Evolutionary conservation across 2,888 invertebrate species (phyloP), one percentile per base, ranked within the genome.

Genomic region (Cerastis rubricosa): DNA sequence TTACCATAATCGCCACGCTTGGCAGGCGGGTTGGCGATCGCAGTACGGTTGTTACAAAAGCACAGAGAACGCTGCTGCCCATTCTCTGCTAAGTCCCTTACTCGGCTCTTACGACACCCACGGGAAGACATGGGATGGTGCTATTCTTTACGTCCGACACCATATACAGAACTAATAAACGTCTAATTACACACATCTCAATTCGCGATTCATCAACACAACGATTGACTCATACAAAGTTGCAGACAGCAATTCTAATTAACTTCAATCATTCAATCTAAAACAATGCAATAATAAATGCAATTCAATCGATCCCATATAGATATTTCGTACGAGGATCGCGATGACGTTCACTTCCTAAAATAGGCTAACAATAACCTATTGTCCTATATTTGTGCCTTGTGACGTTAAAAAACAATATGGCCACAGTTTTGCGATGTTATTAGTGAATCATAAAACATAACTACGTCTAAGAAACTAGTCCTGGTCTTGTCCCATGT

Each of bases 311-410:
- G 77, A 72, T 79, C 29, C 51, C 72, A 74, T 84, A 61, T 57
- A 68, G 49, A 64, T 59, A 74, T 80, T 59, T 74, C 47, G 43
- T 29, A 25, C 22, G 54, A 68, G 74, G 67, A 78, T 71, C 68
- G 45, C 64, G 74, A 66, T 80, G 81, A 77, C 77, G 85, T 72
- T n/a, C 57, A 49, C 17, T 43, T 74, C 72, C 82, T 69, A 81
- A 83, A 80, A 77, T 76, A 81, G 85, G 78, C 29, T 67, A 76
- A 86, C 85, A 85, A 87, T 87, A 69, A 49, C 63, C 65, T 35
- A 83, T 87, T 87, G 87, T 87, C 70, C 83, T 78, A 64, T 71
- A 76, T 78, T 76, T 74, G 83, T 69, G 51, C 49, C 49, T 64
- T 67, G 43, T 83, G 78, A 83, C 70, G 75, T 83, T 63, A 66